These are phyloP conservation scores for Rhinella marina DNA, from an alignment of 2,797 vertebrate genomes.

Conservation along the genomic window DNA sequence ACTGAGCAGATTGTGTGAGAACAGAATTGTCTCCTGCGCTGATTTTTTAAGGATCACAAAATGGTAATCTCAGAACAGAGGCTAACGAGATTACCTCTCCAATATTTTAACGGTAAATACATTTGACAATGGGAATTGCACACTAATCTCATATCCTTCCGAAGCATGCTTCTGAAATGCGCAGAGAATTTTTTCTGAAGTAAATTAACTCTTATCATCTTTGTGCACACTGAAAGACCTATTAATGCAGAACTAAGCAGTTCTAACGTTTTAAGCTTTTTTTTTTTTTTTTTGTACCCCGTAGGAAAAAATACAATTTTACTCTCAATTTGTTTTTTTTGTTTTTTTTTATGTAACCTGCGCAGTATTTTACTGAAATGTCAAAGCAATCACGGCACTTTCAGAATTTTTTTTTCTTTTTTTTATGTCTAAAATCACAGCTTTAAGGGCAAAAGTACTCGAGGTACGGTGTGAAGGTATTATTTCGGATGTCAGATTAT, in stretches of 20 bases:
- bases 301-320: neutral
- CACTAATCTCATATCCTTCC: slow-evolving; percentile 71
- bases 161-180: slow-evolving; percentile 69
- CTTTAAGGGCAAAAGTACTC: neutral
- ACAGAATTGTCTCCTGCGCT: slow-evolving; percentile 50
- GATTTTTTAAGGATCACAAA: slow-evolving; percentile 70
- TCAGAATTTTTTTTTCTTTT: neutral
- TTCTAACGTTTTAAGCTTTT: slow-evolving; percentile 4
- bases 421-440: neutral
- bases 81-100: slow-evolving; percentile 73
- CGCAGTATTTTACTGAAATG: neutral
- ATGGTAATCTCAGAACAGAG: slow-evolving; percentile 71
- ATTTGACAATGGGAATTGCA: slow-evolving; percentile 73
- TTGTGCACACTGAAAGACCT: slow-evolving; percentile 61
- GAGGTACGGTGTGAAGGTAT: neutral
- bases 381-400: slow-evolving; percentile 34
- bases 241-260: slow-evolving; percentile 55
- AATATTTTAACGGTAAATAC: slow-evolving; percentile 75
- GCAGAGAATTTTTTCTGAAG: slow-evolving; percentile 70
- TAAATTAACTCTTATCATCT: slow-evolving; percentile 71
- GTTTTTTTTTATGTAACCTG: neutral
- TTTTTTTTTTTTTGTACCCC: slow-evolving; percentile 18
- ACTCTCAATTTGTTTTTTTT: neutral
- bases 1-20: slow-evolving; percentile 6
- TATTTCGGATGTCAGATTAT: slow-evolving; percentile 39